A percentile compares a stretch with the other conserved stretches of the same genome.
phyloP scores from a whole-genome alignment of 2,797 vertebrate genomes.

The Acipenser transmontanus region DNA sequence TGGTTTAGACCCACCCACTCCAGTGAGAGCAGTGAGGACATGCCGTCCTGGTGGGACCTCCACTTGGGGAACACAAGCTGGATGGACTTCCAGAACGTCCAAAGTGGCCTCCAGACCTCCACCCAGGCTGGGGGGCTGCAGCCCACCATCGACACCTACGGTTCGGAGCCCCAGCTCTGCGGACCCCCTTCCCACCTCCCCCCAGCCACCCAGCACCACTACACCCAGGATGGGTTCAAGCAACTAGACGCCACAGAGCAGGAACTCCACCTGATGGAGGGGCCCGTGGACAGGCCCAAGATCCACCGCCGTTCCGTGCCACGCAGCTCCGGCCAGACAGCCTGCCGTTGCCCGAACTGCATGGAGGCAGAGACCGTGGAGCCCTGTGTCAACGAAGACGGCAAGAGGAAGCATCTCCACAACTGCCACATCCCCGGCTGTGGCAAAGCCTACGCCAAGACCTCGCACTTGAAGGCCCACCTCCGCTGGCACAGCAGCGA shows the following conservation, averaged over 20 bases:
- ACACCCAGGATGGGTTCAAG: constrained; percentile 69
- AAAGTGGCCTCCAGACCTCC: constrained; percentile 53
- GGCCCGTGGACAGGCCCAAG: constrained; percentile 74
- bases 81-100: constrained; percentile 77
- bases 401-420: constrained; percentile 80
- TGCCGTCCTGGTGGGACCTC: constrained; percentile 87
- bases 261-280: constrained; percentile 69
- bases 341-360: constrained; percentile 88
- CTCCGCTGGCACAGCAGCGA: constrained; percentile 69
- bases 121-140: constrained; percentile 68
- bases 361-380: constrained; percentile 82
- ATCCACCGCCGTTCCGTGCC: constrained; percentile 72
- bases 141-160: constrained; percentile 68
- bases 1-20: constrained; percentile 82
- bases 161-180: constrained; percentile 79
- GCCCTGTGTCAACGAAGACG: constrained; percentile 58
- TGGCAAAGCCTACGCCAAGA: constrained; percentile 91
- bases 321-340: constrained; percentile 72
- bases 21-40: constrained; percentile 68
- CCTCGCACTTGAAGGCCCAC: constrained; percentile 74
- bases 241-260: constrained; percentile 72
- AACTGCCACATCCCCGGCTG: constrained; percentile 95
- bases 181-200: constrained; percentile 60
- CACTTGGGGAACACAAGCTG: constrained; percentile 76
- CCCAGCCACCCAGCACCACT: constrained; percentile 65